Evolutionary conservation across 2,797 vertebrate species (phyloP).

Genomic region (Luscinia luscinia): DNA sequence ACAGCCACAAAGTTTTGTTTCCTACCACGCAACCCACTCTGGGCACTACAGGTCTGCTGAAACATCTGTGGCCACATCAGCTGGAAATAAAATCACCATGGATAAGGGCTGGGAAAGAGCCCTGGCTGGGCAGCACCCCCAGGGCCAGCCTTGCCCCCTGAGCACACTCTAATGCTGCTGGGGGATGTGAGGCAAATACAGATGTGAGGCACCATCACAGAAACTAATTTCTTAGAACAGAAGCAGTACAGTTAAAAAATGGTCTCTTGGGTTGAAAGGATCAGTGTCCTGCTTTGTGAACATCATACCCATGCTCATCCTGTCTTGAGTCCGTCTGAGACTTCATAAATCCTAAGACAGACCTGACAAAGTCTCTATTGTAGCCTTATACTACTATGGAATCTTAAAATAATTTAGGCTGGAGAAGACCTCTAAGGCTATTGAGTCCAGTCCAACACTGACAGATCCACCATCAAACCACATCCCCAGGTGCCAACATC

Average conservation of each 20-base stretch:
- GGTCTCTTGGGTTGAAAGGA: not conserved
- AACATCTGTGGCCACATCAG: not conserved
- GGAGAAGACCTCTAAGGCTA: not conserved
- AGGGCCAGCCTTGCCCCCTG: not conserved
- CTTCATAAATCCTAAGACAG: not conserved
- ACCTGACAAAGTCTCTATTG: not conserved
- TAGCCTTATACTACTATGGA: not conserved
- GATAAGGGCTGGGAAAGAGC: not conserved
- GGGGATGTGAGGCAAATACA: not conserved
- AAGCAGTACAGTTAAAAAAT: not conserved
- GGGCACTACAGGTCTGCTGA: not conserved
- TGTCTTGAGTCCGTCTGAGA: rapidly evolving
- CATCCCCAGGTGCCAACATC: rapidly evolving
- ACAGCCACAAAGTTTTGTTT: not conserved
- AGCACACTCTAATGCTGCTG: not conserved
- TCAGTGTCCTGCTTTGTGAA: not conserved
- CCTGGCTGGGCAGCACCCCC: not conserved
- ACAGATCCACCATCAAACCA: not conserved
- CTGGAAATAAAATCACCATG: not conserved
- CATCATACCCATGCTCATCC: not conserved
- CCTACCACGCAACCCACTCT: not conserved
- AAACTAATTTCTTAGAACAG: not conserved
- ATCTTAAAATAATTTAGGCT: not conserved
- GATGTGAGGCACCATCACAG: rapidly evolving
- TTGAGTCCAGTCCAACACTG: not conserved